phyloP scores from a whole-genome alignment of 2,888 invertebrate species.

The Yponomeuta plumbellus region DNA sequence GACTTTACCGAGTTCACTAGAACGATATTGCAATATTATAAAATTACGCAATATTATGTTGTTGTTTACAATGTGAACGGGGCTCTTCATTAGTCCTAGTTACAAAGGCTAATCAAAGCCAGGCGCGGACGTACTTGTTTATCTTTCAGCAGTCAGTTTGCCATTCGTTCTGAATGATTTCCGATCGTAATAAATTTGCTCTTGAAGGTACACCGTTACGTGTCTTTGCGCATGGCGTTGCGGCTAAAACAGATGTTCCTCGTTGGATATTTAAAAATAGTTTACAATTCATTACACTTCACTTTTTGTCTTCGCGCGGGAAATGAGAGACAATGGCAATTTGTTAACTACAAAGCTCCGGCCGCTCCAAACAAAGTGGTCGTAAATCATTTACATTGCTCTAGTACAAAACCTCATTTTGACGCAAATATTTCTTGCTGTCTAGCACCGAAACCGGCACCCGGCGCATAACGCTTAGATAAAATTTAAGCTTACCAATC shows the following conservation, averaged over 20 bases:
- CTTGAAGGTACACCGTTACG: slow-evolving; percentile 37
- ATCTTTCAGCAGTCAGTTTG: background rate
- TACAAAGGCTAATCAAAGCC: slow-evolving; percentile 2
- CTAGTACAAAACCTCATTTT: background rate
- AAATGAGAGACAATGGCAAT: background rate
- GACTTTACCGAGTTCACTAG: background rate
- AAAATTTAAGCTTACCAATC: slow-evolving; percentile 18
- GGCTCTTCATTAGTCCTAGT: background rate
- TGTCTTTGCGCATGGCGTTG: slow-evolving; percentile 41
- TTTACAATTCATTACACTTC: slow-evolving; percentile 27
- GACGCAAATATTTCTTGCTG: background rate
- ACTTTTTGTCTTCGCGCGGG: background rate
- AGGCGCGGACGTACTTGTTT: background rate
- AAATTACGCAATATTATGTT: background rate
- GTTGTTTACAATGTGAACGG: background rate
- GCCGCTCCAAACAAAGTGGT: background rate
- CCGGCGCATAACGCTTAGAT: slow-evolving; percentile 19
- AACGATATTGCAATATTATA: too few species aligned
- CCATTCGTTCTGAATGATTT: slow-evolving; percentile 48
- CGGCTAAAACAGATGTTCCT: slow-evolving; percentile 52
- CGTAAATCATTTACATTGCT: background rate
- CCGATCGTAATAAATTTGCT: slow-evolving; percentile 55
- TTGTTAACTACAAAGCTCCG: slow-evolving; percentile 24
- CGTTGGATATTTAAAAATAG: slow-evolving; percentile 43
- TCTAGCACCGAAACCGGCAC: slow-evolving; percentile 28